Conservation (phyloP, 64 coral and sea anemone species). For the Platygyra sinensis region DNA sequence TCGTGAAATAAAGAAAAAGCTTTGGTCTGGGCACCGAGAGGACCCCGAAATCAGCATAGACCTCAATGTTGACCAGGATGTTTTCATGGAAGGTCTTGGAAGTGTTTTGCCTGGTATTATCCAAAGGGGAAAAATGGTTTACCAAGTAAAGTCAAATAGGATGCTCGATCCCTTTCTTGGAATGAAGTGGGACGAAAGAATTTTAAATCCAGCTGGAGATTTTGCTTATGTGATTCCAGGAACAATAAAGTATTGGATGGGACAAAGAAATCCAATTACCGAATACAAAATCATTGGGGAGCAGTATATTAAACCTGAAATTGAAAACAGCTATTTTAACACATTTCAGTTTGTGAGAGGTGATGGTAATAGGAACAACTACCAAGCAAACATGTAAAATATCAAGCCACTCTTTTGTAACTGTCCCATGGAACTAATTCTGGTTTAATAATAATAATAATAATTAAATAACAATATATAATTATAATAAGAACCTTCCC, state of each 20-base stretch:
- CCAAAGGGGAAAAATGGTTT: conserved; percentile 1
- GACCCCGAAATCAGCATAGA: conserved; percentile 61
- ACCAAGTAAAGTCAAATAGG: conserved; percentile 10
- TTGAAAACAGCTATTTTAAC: conserved; percentile 14
- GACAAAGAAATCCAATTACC: conserved; percentile 3
- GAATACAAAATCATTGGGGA: conserved; percentile 51
- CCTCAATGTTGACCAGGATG: conserved; percentile 47
- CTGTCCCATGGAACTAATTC: too few relatives aligned
- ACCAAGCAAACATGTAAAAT: conserved; percentile 1
- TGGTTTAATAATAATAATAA: too few relatives aligned
- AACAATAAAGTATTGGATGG: conserved; percentile 34
- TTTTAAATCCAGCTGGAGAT: conserved; percentile 38
- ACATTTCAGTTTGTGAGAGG: conserved; percentile 15
- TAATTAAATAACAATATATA: too few relatives aligned
- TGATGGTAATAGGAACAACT: conserved; percentile 52
- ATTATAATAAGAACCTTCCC: too few relatives aligned
- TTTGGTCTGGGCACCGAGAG: conserved; percentile 55
- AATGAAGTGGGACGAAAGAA: conserved; percentile 42
- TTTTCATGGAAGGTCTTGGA: conserved; percentile 39
- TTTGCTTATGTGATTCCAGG: conserved; percentile 46
- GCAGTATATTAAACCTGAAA: conserved; percentile 31
- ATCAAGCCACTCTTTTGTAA: too few relatives aligned
- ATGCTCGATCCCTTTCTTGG: conserved; percentile 23
- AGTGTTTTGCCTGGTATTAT: neutral
- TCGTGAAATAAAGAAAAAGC: conserved; percentile 56